Evolutionary conservation across 1,140 invertebrate species (phyloP), one percentile per base, ranked within the genome.

Genomic region (Ceratitis capitata): DNA sequence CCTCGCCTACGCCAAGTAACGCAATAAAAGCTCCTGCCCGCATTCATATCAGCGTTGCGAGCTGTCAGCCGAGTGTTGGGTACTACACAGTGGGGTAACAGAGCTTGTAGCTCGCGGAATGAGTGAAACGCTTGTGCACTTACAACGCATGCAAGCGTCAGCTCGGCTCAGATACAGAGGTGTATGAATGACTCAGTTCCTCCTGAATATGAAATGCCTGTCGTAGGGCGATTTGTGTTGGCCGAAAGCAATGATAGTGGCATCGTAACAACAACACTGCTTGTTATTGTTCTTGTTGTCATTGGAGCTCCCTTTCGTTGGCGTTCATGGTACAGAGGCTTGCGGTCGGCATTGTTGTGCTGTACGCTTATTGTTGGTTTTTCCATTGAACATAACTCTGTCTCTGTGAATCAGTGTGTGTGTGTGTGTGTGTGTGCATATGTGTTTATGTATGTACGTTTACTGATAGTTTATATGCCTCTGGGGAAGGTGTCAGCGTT

Each of bases 401-500:
- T 35, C 3, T 64, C 26, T 35, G 12, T 32, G 14, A n/a, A 7
- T 56, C 5, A 6, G 2, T 56, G 23, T 32, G 26, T 14, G 6
- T 69, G 2, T 69, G 3, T 7, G 19, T 69, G 35, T 39, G 3
- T 29, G 29, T 64, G 35, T 26, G 29, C 16, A 2, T 32, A 12
- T 14, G 2, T 19, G 6, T 64, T 10, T 35, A 19, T 69, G 32
- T 4, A 1, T 14, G 32, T 32, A 6, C 14, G 9, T 19, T 16
- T 19, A 53, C 12, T 4, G 69, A 47, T 78, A 78, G 69, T 78
- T 78, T 78, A 78, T 78, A 19, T 78, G 69, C 39, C 69, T 78
- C 45, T 78, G 26, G 69, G 69, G 69, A 78, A 78, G 69, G 69
- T 78, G 69, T 78, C 69, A 78, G 69, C 69, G 69, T 78, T 83